Evolutionary conservation across 2,888 invertebrate genomes (phyloP).

Genomic region (Oxytorus armatus): DNA sequence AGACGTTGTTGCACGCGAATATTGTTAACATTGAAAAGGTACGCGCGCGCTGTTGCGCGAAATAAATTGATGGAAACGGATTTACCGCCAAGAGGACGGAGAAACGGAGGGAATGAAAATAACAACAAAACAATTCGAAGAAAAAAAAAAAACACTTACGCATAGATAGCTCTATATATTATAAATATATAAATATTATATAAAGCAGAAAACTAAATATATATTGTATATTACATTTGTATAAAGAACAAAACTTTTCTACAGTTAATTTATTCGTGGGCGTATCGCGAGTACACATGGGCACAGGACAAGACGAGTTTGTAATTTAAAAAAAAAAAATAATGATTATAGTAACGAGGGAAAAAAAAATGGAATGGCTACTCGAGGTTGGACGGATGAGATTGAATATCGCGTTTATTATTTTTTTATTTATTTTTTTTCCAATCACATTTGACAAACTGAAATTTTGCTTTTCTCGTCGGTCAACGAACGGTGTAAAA

Average conservation of each 20-base stretch:
- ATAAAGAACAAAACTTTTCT: constrained; percentile 83
- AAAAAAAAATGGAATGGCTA: constrained; percentile 1
- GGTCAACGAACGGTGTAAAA: too few relatives aligned
- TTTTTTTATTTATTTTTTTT: not conserved
- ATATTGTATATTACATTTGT: constrained; percentile 85
- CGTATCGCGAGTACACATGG: constrained; percentile 75
- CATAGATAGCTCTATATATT: constrained; percentile 82
- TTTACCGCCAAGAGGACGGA: not conserved
- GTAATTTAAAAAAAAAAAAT: constrained; percentile 21
- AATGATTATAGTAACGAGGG: not conserved
- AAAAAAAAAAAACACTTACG: constrained; percentile 73
- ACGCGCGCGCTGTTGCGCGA: not conserved
- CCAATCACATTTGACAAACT: not conserved
- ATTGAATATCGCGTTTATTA: not conserved
- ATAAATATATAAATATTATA: constrained; percentile 80
- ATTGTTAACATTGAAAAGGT: not conserved
- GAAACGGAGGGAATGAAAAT: not conserved
- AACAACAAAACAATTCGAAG: constrained; percentile 45
- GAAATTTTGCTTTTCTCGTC: too few relatives aligned
- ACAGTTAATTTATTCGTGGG: constrained; percentile 84
- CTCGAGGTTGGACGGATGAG: constrained; percentile 27
- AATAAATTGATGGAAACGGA: constrained; percentile 27
- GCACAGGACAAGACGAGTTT: constrained; percentile 59
- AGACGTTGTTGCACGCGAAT: constrained; percentile 1
- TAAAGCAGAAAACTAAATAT: constrained; percentile 77